Conservation (phyloP, 1,140 invertebrate species). For the Saxidomus purpurata region DNA sequence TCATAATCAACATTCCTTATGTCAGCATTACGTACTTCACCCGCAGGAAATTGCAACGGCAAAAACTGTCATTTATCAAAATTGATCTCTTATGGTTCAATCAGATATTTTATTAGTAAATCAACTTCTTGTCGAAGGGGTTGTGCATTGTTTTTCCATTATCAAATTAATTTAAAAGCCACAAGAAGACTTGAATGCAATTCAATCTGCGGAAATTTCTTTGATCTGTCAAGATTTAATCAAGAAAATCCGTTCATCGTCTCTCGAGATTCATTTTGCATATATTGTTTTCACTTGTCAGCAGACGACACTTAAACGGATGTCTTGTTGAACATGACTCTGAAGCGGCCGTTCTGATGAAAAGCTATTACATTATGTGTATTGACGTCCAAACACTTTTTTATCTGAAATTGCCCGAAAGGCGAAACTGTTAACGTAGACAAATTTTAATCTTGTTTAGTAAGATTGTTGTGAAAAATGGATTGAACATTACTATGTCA, state of each 20-base stretch:
- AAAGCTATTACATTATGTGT: neutral
- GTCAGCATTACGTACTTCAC: too few species aligned
- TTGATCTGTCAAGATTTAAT: slow-evolving; percentile 4
- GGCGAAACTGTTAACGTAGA: too few species aligned
- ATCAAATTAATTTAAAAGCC: slow-evolving; percentile 22
- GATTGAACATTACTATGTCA: too few species aligned
- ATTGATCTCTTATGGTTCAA: neutral
- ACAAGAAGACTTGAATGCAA: neutral
- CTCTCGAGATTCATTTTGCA: neutral
- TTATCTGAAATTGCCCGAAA: too few species aligned
- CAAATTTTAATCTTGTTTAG: too few species aligned
- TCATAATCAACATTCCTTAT: too few species aligned
- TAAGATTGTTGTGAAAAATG: too few species aligned
- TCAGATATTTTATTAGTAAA: neutral
- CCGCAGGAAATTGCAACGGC: too few species aligned
- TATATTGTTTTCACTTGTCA: neutral
- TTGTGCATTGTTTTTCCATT: neutral
- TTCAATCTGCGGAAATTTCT: neutral
- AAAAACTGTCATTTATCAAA: neutral
- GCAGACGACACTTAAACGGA: neutral
- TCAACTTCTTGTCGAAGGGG: neutral
- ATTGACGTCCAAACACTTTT: neutral
- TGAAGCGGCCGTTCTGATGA: neutral
- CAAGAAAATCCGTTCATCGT: neutral
- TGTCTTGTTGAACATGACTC: neutral